Evolutionary conservation across 2,113 vertebrate genomes (phyloP), one percentile per base, ranked within the genome.

Genomic region (Chitala chitala): DNA sequence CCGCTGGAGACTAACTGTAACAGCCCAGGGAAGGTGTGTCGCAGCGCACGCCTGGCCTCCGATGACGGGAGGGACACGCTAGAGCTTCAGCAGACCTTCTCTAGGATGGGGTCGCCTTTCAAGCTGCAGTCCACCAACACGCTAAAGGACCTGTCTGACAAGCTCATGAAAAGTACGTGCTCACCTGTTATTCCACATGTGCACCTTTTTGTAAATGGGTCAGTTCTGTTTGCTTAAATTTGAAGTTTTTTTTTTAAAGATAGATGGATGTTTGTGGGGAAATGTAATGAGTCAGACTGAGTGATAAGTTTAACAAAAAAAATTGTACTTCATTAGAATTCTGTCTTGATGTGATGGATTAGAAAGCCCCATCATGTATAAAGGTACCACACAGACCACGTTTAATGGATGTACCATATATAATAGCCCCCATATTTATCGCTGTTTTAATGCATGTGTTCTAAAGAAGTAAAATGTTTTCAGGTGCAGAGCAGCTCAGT

Each of bases 91-190:
- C 79, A 83, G 22, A 77, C 74, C n/a, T n/a, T n/a, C 17, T 4
- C 87, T 1, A 82, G 74, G 76, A 74, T 82, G 78, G 88, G 86
- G 2, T 87, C 90, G 26, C 91, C 94, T 48, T 86, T 79, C 46
- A 93, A 92, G 84, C 87, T 82, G 79, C 94, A 87, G 81, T 78
- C 91, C 0, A 88, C 86, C 81, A 92, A 88, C 84, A 90, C 89
- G 75, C 86, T 96, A 61, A 87, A 84, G 76, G 94, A 95, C 74
- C 84, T 98, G 77, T 98, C 95, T 4, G 93, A 91, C 84, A 95
- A 93, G 79, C 90, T 99, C 76, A 97, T 98, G 94, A 99, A 94
- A 91, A 95, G 97, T 99, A 88, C 94, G 97, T 93, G 15, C 10
- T 17, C 29, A 13, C 51, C 0, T 1, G n/a, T 17, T 22, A 38